Evolutionary conservation across 23 tunicate genomes (phyloP).

Genomic region (Phallusia fumigata): DNA sequence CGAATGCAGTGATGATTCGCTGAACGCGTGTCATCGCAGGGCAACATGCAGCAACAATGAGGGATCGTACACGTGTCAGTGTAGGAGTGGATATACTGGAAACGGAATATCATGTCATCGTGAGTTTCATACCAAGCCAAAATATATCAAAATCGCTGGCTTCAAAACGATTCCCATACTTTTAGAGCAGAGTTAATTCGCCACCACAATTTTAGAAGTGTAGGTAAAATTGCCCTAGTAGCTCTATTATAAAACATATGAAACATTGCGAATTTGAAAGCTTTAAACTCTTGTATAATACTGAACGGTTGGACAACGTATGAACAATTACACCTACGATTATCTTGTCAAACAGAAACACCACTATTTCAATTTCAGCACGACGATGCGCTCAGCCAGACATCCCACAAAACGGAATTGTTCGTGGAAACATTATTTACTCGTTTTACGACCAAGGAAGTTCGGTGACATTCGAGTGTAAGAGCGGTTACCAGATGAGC

Average conservation of each 20-base stretch:
- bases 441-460: conserved; percentile 2
- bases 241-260: no score
- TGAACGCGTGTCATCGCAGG: conserved; percentile 15
- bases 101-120: conserved; percentile 36
- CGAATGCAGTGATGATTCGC: conserved; percentile 2
- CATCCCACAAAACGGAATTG: background rate
- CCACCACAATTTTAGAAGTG: no score
- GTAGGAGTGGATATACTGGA: conserved; percentile 38
- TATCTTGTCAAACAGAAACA: no score
- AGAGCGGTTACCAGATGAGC: conserved; percentile 4
- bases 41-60: conserved; percentile 20
- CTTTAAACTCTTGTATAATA: no score
- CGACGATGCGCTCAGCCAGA: background rate
- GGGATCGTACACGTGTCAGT: conserved; percentile 19
- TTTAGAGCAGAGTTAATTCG: no score
- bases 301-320: no score
- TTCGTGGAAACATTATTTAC: background rate
- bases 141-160: no score
- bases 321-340: no score
- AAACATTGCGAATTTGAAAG: no score
- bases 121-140: background rate
- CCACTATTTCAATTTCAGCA: background rate
- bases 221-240: no score
- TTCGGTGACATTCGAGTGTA: conserved; percentile 1
- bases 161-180: no score